Conservation (phyloP, 2,113 vertebrate genomes). For the Perca fluviatilis region DNA sequence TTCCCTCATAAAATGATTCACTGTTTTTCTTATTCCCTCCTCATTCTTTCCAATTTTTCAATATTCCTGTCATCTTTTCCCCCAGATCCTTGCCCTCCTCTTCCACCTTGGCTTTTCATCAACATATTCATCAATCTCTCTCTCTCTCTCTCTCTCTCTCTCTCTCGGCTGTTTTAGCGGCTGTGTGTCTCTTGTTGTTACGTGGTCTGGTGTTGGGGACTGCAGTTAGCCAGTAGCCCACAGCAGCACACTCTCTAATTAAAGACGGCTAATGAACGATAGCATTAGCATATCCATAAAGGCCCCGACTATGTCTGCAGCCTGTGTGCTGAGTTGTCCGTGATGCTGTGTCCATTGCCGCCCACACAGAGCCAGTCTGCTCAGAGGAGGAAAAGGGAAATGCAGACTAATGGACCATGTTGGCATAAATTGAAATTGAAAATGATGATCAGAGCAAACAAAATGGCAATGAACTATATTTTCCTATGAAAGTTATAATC, state of each 20-base stretch:
- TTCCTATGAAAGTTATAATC: too few species aligned
- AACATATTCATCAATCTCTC: constrained; percentile 8
- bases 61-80: not conserved
- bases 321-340: constrained; percentile 21
- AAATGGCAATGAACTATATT: too few species aligned
- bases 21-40: not conserved
- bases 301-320: constrained; percentile 37
- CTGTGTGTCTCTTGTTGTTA: constrained; percentile 47
- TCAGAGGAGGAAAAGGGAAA: constrained; percentile 4
- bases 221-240: constrained; percentile 58
- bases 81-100: not conserved
- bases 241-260: constrained; percentile 74
- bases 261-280: constrained; percentile 79
- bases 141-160: constrained; percentile 11
- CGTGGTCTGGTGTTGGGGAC: constrained; percentile 48
- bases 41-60: not conserved
- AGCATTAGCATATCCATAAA: constrained; percentile 81
- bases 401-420: not conserved
- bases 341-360: constrained; percentile 34
- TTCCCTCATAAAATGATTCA: not conserved
- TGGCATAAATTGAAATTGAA: too few species aligned
- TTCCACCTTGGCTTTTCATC: constrained; percentile 9
- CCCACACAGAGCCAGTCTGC: constrained; percentile 20
- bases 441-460: too few species aligned
- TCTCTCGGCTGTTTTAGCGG: constrained; percentile 28